A percentile compares a stretch with the other conserved stretches of the same genome.
These are phyloP conservation scores for Tapirus indicus DNA, from an alignment of 2,797 vertebrate species.

Conservation along the genomic window DNA sequence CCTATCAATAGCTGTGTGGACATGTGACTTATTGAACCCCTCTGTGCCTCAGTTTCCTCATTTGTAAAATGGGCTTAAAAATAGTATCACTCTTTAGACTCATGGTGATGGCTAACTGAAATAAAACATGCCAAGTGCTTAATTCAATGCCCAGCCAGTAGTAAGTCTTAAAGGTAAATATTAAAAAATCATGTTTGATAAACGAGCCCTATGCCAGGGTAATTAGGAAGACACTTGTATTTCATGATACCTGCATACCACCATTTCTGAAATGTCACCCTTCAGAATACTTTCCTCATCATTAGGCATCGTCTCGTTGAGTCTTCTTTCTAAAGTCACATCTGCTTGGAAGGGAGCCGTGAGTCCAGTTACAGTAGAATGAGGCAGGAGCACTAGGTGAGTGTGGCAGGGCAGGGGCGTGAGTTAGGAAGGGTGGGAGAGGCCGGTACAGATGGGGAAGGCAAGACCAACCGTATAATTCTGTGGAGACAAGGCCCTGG, in stretches of 20 bases:
- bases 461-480: neutral
- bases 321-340: neutral
- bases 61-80: neutral
- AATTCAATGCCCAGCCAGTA: neutral
- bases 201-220: neutral
- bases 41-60: neutral
- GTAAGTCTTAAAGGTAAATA: neutral
- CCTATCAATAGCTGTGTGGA: neutral
- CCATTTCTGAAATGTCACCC: neutral
- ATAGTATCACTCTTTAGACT: neutral
- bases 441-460: neutral
- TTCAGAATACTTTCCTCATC: neutral
- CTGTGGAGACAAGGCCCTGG: too few relatives aligned
- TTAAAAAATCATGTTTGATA: neutral
- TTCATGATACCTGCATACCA: neutral
- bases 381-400: neutral
- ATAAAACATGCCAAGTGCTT: neutral
- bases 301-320: neutral
- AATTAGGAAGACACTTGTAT: neutral
- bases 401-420: fast-evolving
- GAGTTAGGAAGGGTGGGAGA: neutral
- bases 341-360: neutral
- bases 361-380: neutral
- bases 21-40: neutral
- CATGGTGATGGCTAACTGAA: neutral